phyloP scores from a whole-genome alignment of 1,140 invertebrate species.

The Vanessa tameamea region DNA sequence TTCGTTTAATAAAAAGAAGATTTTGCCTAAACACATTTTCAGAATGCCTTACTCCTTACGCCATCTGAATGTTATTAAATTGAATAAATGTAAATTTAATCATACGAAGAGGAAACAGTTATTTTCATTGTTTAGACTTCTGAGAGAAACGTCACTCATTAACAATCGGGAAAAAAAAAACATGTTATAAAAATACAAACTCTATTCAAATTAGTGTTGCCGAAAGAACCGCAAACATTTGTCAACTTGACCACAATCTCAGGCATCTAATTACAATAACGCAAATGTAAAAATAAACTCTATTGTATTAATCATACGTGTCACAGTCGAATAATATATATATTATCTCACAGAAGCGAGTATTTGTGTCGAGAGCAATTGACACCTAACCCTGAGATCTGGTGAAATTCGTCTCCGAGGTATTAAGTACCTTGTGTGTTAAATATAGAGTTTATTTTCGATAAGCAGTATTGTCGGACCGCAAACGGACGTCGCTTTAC shows the following conservation, averaged over 20 bases:
- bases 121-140: neutral
- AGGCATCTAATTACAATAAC: slow-evolving; percentile 7
- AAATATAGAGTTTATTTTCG: slow-evolving; percentile 8
- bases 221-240: slow-evolving; percentile 32
- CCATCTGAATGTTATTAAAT: neutral
- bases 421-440: neutral
- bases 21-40: too few species aligned
- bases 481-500: slow-evolving; percentile 36
- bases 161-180: neutral
- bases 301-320: neutral
- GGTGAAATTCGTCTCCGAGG: slow-evolving; percentile 11
- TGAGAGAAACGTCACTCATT: neutral
- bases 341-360: slow-evolving; percentile 3
- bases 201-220: slow-evolving; percentile 17
- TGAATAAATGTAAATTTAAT: neutral
- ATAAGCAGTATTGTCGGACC: neutral
- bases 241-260: slow-evolving; percentile 19
- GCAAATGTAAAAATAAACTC: neutral
- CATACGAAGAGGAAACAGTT: neutral
- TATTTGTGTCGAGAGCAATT: slow-evolving; percentile 36
- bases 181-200: neutral
- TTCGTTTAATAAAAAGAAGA: too few species aligned
- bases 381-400: slow-evolving; percentile 35
- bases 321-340: slow-evolving; percentile 2
- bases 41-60: too few species aligned